Evolutionary conservation across 2,797 vertebrate species (phyloP).

Genomic region (Phoeniculus purpureus): DNA sequence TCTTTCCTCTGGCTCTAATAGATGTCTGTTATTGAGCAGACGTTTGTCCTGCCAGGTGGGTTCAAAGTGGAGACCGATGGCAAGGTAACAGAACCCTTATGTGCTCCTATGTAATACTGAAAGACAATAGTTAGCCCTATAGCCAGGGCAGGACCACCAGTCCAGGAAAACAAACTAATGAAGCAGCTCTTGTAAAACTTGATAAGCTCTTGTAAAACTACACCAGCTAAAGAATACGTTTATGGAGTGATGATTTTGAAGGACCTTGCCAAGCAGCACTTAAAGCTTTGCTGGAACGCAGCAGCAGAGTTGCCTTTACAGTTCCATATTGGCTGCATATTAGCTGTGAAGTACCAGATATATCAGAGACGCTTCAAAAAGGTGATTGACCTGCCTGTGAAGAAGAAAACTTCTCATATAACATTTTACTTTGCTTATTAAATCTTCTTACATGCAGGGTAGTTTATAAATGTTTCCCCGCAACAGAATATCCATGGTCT

Average conservation of each 20-base stretch:
- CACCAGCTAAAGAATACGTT: neutral
- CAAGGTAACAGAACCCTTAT: fast-evolving
- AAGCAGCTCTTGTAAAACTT: neutral
- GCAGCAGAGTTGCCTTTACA: neutral
- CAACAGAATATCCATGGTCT: neutral
- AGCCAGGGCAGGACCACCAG: neutral
- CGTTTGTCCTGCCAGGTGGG: neutral
- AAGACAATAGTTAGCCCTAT: neutral
- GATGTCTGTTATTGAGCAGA: neutral
- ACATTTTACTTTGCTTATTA: neutral
- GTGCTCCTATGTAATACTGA: neutral
- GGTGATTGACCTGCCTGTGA: conserved; percentile 8
- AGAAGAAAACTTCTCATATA: neutral
- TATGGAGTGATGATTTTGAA: neutral
- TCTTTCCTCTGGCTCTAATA: neutral
- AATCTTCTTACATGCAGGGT: neutral
- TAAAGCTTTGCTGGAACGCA: conserved; percentile 16
- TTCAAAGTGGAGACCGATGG: neutral
- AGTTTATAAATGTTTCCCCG: conserved; percentile 4
- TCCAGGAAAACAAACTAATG: neutral
- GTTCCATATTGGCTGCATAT: conserved; percentile 7
- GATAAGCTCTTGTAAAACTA: neutral
- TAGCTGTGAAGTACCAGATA: neutral
- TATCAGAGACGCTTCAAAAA: neutral
- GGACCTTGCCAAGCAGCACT: neutral